phyloP scores from a whole-genome alignment of 2,797 vertebrate genomes.

The Enteromius anoplus region DNA sequence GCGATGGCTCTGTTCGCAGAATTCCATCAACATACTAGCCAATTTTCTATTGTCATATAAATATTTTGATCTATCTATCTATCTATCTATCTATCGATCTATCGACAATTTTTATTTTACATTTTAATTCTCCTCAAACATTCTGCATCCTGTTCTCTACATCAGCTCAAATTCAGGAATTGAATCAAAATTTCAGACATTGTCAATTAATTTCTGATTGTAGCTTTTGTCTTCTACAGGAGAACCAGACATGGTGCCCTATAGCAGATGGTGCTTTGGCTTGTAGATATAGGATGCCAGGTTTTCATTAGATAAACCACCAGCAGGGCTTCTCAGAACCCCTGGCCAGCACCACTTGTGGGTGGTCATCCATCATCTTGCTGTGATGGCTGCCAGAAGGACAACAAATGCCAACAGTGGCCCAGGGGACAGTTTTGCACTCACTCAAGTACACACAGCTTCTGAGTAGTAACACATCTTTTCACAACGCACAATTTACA shows the following conservation, averaged over 20 bases:
- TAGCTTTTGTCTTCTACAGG: constrained; percentile 16
- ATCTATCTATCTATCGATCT: not conserved
- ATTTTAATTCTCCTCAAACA: not conserved
- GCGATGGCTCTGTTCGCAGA: constrained; percentile 1
- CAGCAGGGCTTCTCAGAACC: constrained; percentile 26
- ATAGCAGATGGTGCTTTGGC: constrained; percentile 36
- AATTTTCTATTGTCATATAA: not conserved
- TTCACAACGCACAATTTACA: constrained; percentile 12
- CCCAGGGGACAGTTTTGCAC: constrained; percentile 47
- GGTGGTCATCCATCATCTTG: constrained; percentile 50
- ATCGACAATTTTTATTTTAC: not conserved
- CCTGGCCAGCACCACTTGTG: constrained; percentile 40
- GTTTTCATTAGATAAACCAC: constrained; percentile 41
- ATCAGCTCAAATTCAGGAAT: not conserved
- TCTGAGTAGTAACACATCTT: constrained; percentile 31
- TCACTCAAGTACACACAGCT: constrained; percentile 37
- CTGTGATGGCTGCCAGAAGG: constrained; percentile 36
- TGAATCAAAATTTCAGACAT: not conserved
- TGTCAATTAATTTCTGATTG: not conserved
- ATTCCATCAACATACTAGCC: not conserved
- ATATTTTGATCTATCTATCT: not conserved
- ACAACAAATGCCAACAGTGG: constrained; percentile 28
- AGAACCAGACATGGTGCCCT: not conserved
- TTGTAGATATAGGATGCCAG: constrained; percentile 40
- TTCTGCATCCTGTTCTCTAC: not conserved